Percentiles rank a stretch among this genome's conserved stretches.
These are phyloP conservation scores for Gymnopithys bicolor DNA, from an alignment of 2,797 vertebrate species.

Conservation along the genomic window DNA sequence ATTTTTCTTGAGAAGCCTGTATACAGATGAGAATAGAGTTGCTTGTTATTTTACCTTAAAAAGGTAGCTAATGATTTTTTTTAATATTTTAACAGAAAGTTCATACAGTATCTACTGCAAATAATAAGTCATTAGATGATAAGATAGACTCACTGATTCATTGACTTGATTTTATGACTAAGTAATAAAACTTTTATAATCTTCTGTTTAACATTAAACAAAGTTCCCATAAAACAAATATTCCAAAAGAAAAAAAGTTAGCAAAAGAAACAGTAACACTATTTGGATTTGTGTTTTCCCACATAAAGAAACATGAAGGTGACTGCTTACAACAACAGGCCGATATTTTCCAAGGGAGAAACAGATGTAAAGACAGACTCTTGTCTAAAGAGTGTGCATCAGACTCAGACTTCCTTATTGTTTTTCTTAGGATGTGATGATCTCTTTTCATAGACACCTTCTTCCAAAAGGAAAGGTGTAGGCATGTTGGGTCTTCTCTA, in stretches of 20 bases:
- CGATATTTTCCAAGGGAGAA: background rate
- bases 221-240: background rate
- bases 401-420: background rate
- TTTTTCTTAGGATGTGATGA: background rate
- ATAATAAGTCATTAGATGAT: background rate
- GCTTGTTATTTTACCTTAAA: background rate
- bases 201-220: background rate
- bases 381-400: background rate
- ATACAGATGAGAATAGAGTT: background rate
- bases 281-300: background rate
- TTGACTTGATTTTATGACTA: background rate
- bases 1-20: background rate
- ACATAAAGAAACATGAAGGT: background rate
- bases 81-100: background rate
- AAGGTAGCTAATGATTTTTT: background rate
- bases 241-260: background rate
- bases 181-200: background rate
- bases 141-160: background rate
- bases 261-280: background rate
- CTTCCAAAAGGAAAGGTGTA: background rate
- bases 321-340: background rate
- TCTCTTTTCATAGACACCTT: background rate
- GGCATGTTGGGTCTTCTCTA: background rate
- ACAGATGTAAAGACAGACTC: background rate
- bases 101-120: constrained; percentile 11